Evolutionary conservation across 2,888 invertebrate genomes (phyloP).

Genomic region (Meiosimyza platycephala): DNA sequence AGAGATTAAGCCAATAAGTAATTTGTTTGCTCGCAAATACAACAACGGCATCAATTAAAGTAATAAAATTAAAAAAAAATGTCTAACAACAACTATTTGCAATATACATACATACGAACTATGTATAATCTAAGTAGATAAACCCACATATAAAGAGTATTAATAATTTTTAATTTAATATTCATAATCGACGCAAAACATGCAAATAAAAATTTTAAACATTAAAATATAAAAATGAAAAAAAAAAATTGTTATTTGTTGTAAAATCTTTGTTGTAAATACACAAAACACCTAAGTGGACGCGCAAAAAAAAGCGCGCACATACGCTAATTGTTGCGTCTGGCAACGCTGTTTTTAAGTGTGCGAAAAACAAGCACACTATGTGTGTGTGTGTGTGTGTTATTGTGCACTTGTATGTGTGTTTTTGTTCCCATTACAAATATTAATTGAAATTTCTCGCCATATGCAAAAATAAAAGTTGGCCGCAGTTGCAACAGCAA

Average conservation of each 20-base stretch:
- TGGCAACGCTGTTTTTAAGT: too few relatives aligned
- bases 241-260: too few relatives aligned
- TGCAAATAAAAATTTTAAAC: slow-evolving; percentile 13
- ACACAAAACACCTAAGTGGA: too few relatives aligned
- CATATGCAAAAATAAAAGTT: slow-evolving; percentile 17
- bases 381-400: neutral
- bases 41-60: neutral
- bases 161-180: slow-evolving; percentile 30
- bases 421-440: neutral
- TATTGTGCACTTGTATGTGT: neutral
- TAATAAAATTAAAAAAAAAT: slow-evolving; percentile 14
- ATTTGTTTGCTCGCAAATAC: neutral
- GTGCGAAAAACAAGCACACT: too few relatives aligned
- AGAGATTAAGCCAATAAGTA: neutral
- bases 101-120: neutral
- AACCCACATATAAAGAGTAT: too few relatives aligned
- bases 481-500: slow-evolving; percentile 7
- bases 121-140: too few relatives aligned
- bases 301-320: too few relatives aligned
- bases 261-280: too few relatives aligned
- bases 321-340: too few relatives aligned
- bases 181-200: slow-evolving; percentile 29
- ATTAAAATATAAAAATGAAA: too few relatives aligned
- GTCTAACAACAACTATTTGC: neutral
- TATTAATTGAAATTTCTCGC: neutral